Base-by-base conservation (phyloP, 2,888 invertebrate species). In the Tetheella fluctuosa region DNA sequence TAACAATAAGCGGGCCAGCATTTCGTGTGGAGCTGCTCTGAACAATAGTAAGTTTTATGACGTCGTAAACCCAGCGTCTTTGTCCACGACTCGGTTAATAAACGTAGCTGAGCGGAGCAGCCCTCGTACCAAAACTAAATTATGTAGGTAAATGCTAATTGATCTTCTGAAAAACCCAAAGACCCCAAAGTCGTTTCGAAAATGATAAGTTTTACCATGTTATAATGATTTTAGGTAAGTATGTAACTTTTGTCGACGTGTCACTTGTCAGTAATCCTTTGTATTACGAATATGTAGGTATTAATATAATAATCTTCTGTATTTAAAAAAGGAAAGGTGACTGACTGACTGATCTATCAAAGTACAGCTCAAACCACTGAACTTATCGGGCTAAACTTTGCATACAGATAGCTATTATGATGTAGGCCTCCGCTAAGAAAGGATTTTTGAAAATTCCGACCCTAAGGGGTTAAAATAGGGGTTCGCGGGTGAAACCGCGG, bases 21-120 rank as follows among this genome's bases (percentile, higher is more conserved):
- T 87, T 90, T 86, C 81, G 87, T 86, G 81, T 81, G 77, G 83
- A 82, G 83, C 79, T 84, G 77, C 70, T 65, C 71, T 74, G 78
- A 76, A 91, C 90, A 91, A 92, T 90, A 79, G 85, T 78, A 71
- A 80, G 78, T 85, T 91, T 91, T 92, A 93, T 81, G 87, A 79
- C 65, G 81, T 80, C 81, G 75, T 91, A 91, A 93, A 91, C 68
- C 73, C 78, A 82, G 76, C 80, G 81, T 88, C 91, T 89, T 92
- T 91, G 91, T 89, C 84, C 84, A 76, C 74, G 78, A 79, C 75
- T 82, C 79, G 83, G 83, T 81, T 87, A 86, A 89, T 88, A 90
- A 89, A 89, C 79, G 83, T 72, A 72, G 77, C 73, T 79, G 72
- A 77, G 74, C 70, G 76, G 75, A 72, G 76, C 72, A 68, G 69